Percentiles rank a stretch among this genome's conserved stretches.
These are phyloP conservation scores for Ceyx melanurus DNA, from an alignment of 2,113 vertebrate species.

Conservation along the genomic window DNA sequence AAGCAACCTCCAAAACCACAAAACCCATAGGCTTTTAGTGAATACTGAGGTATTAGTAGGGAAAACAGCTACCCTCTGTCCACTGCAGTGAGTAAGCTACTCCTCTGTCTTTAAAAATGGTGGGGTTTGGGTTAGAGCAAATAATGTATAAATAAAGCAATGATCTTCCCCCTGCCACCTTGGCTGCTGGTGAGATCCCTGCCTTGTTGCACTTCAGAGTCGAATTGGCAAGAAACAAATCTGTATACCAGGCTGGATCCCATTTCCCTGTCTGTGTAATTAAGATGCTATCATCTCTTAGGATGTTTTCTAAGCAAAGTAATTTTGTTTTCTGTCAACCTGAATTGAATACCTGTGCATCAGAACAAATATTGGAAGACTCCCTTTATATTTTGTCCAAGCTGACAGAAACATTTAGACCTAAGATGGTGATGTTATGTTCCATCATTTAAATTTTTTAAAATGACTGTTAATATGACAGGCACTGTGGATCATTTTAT, in stretches of 20 bases:
- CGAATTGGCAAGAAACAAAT: background rate
- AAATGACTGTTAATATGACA: background rate
- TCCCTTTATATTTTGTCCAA: background rate
- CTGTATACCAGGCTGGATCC: background rate
- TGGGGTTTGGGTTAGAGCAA: background rate
- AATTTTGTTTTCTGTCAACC: slow-evolving; percentile 49
- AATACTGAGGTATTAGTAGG: background rate
- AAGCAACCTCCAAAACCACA: accelerated
- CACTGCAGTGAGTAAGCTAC: background rate
- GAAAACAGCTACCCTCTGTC: background rate
- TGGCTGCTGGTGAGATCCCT: background rate
- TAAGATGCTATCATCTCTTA: slow-evolving; percentile 17
- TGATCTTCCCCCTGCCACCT: background rate
- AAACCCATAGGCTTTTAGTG: background rate
- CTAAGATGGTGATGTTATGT: background rate
- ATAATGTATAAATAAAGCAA: background rate
- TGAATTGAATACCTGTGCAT: slow-evolving; percentile 16
- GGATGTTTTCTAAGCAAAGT: slow-evolving; percentile 29
- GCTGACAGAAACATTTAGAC: background rate
- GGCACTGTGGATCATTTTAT: background rate
- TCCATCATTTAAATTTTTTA: slow-evolving; percentile 2
- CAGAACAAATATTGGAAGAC: background rate
- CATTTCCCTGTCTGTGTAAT: slow-evolving; percentile 17
- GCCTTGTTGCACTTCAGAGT: background rate
- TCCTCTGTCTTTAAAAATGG: background rate